Evolutionary conservation across 1,140 invertebrate genomes (phyloP), one percentile per base, ranked within the genome.

Genomic region (Helicoverpa armigera): DNA sequence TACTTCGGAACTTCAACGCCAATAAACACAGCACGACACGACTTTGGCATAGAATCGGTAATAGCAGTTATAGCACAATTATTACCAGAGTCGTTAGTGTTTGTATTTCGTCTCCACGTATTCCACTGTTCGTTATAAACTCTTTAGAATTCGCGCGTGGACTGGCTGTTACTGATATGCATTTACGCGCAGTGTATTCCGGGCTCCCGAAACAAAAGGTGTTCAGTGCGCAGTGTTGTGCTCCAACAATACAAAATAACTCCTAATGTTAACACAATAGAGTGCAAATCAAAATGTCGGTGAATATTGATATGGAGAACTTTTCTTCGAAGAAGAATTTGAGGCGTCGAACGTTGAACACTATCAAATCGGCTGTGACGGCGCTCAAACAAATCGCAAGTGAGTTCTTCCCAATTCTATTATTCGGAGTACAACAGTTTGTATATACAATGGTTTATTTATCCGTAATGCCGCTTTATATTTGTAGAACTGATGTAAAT

Each of bases 271-370:
- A 74, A 58, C 29, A 53, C 67, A 67, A 77, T 81, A 83, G 53
- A 82, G 80, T 81, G 53, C 51, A 85, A 85, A 83, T 72, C 69
- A 85, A 81, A 79, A 94, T 93, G 92, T 94, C 92, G 14, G 91
- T 93, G 86, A 90, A 91, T 80, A 93, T 94, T 35, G 93, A 94
- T 72, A 92, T 94, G 93, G 90, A 93, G 78, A 92, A 86, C 80
- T 94, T 94, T 79, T 93, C 92, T 7, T 83, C 87, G 43, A 91
- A 91, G 81, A 94, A 93, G 72, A 94, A 94, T 82, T 76, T 94
- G 1, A 84, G 93, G 56, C 87, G 93, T 11, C 91, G 93, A 1
- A 94, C 93, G 9, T 78, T 94, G 83, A 93, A 94, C 60, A 94
- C 93, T 31, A 77, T 94, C 48, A 92, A 91, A 77, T 93, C 92